A percentile compares a stretch with the other conserved stretches of the same genome.
Evolutionary conservation across 2,797 vertebrate genomes (phyloP).

Genomic region (Sebastes hubbsi): DNA sequence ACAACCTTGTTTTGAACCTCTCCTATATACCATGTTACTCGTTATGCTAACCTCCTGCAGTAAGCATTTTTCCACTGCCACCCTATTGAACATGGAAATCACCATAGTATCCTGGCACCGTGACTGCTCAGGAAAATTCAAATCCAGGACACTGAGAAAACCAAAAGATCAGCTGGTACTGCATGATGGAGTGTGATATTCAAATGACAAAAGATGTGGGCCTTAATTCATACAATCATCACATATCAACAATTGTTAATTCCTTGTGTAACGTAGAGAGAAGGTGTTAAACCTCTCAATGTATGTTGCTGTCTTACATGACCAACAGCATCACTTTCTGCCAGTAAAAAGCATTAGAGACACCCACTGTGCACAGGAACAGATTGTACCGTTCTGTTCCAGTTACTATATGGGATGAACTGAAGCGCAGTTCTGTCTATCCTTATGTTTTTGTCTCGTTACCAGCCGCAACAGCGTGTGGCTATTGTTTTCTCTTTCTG

Average conservation of each 20-base stretch:
- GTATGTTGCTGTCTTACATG: background rate
- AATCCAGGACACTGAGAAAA: constrained; percentile 14
- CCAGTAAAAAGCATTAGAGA: constrained; percentile 46
- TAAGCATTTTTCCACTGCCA: constrained; percentile 17
- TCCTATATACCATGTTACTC: constrained; percentile 7
- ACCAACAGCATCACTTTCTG: constrained; percentile 30
- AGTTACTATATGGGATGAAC: constrained; percentile 22
- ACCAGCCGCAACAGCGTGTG: background rate
- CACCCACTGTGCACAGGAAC: constrained; percentile 42
- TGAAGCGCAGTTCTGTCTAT: background rate
- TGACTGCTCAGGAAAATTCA: constrained; percentile 14
- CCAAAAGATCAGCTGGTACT: constrained; percentile 27
- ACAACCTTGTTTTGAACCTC: background rate
- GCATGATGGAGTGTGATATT: constrained; percentile 1
- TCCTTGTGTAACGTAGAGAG: background rate
- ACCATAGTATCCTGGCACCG: constrained; percentile 18
- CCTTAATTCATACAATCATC: background rate
- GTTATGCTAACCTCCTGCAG: constrained; percentile 11
- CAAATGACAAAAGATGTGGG: background rate
- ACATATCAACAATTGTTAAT: background rate
- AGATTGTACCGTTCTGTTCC: constrained; percentile 43
- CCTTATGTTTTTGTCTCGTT: background rate
- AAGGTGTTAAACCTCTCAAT: constrained; percentile 11
- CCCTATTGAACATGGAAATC: constrained; percentile 32
- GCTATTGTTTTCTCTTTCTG: background rate